phyloP scores from a whole-genome alignment of 2,888 invertebrate genomes.

The Hirtodrosophila alboralis region DNA sequence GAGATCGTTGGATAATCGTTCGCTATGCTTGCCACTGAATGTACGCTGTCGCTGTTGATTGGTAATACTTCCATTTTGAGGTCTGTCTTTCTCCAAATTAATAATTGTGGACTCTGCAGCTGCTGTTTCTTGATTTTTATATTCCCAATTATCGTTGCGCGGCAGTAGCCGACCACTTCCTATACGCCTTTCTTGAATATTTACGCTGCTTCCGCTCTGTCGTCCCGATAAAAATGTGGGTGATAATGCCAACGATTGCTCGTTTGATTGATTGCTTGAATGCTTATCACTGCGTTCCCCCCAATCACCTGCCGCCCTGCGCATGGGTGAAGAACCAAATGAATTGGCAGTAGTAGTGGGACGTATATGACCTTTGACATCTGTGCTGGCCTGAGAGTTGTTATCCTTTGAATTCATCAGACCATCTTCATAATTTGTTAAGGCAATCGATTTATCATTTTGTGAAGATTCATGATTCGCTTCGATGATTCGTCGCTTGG shows the following conservation, averaged over 20 bases:
- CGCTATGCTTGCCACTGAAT: constrained; percentile 34
- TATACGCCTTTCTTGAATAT: constrained; percentile 87
- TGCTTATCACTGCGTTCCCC: constrained; percentile 43
- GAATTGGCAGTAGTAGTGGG: constrained; percentile 2
- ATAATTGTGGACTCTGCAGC: constrained; percentile 20
- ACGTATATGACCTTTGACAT: constrained; percentile 7
- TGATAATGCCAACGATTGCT: constrained; percentile 52
- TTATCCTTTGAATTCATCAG: neutral
- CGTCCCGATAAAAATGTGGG: constrained; percentile 50
- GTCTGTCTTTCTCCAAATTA: constrained; percentile 43
- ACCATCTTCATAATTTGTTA: constrained; percentile 24
- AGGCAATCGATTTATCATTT: constrained; percentile 25
- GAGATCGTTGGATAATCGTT: constrained; percentile 31
- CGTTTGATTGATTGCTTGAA: constrained; percentile 16
- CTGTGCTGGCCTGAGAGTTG: constrained; percentile 1
- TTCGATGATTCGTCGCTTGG: constrained; percentile 76
- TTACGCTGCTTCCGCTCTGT: constrained; percentile 20
- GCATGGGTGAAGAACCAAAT: constrained; percentile 16
- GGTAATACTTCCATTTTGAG: constrained; percentile 30
- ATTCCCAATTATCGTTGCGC: constrained; percentile 86
- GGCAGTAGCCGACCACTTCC: constrained; percentile 92
- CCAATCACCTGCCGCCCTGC: constrained; percentile 30
- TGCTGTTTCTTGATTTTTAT: constrained; percentile 73
- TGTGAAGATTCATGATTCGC: constrained; percentile 44
- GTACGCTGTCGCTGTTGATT: constrained; percentile 50